Conservation (phyloP, 2,113 vertebrate species). For the Silurus glanis region DNA sequence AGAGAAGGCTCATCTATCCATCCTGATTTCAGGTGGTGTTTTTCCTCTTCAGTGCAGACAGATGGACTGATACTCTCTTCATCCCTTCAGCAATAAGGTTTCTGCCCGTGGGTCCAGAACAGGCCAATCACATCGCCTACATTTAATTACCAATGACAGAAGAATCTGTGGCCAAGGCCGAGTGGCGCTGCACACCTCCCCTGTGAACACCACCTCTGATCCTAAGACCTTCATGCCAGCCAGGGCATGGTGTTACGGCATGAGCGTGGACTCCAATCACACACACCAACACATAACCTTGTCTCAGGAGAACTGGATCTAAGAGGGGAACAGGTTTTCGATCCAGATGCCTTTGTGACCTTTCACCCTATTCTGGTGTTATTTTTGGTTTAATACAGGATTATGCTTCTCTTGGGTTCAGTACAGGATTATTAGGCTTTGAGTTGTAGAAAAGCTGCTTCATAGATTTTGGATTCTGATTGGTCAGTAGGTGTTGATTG, state of each 20-base stretch:
- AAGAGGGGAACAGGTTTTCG: slow-evolving; percentile 45
- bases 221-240: slow-evolving; percentile 32
- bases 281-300: slow-evolving; percentile 37
- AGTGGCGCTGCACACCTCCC: slow-evolving; percentile 5
- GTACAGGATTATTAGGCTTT: not conserved
- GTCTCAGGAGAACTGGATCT: slow-evolving; percentile 34
- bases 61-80: slow-evolving; percentile 44
- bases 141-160: slow-evolving; percentile 51
- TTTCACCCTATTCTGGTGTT: slow-evolving; percentile 9
- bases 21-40: slow-evolving; percentile 32
- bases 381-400: not conserved
- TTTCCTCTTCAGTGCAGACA: slow-evolving; percentile 33
- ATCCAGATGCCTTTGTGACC: slow-evolving; percentile 45
- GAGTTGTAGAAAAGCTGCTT: not conserved
- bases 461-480: not conserved
- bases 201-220: slow-evolving; percentile 51
- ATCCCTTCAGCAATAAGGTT: slow-evolving; percentile 46
- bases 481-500: not conserved
- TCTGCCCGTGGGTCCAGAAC: slow-evolving; percentile 19
- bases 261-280: slow-evolving; percentile 30
- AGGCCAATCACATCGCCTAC: slow-evolving; percentile 48
- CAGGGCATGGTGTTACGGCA: slow-evolving; percentile 32
- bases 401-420: not conserved
- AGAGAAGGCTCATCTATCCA: not conserved
- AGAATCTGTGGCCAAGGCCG: slow-evolving; percentile 40